A percentile compares a stretch with the other conserved stretches of the same genome.
phyloP scores from a whole-genome alignment of 2,797 vertebrate genomes.

The Poeciliopsis presidionis region DNA sequence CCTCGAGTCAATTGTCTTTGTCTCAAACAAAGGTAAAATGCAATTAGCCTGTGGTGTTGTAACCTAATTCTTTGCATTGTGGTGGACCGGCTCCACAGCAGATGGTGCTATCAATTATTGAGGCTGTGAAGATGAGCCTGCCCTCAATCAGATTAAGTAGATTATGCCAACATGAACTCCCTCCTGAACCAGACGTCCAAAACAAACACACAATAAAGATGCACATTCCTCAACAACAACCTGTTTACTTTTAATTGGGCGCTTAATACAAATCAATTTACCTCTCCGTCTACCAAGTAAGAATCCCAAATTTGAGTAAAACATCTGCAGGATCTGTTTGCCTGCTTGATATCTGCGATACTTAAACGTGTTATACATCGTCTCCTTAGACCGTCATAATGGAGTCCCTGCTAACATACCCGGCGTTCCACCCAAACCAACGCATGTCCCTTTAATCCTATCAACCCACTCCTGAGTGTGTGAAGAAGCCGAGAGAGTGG shows the following conservation, averaged over 20 bases:
- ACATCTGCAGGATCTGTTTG: constrained; percentile 4
- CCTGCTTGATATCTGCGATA: constrained; percentile 49
- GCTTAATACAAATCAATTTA: background rate
- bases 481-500: constrained; percentile 43
- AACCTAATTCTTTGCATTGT: constrained; percentile 58
- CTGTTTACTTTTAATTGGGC: background rate
- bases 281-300: background rate
- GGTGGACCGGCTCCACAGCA: constrained; percentile 59
- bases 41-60: constrained; percentile 43
- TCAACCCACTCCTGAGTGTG: constrained; percentile 60
- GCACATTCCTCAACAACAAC: background rate
- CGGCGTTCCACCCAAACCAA: constrained; percentile 37
- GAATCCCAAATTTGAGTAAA: background rate
- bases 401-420: constrained; percentile 37
- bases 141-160: constrained; percentile 73
- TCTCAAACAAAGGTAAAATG: constrained; percentile 42
- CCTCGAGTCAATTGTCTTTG: constrained; percentile 8
- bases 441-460: constrained; percentile 70
- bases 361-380: constrained; percentile 67
- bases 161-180: constrained; percentile 68
- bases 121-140: constrained; percentile 58
- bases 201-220: constrained; percentile 36
- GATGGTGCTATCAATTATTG: constrained; percentile 79
- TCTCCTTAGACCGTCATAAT: constrained; percentile 24
- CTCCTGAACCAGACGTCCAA: constrained; percentile 50